Evolutionary conservation across 2,113 vertebrate genomes (phyloP).

Genomic region (Nothoprocta perdicaria): DNA sequence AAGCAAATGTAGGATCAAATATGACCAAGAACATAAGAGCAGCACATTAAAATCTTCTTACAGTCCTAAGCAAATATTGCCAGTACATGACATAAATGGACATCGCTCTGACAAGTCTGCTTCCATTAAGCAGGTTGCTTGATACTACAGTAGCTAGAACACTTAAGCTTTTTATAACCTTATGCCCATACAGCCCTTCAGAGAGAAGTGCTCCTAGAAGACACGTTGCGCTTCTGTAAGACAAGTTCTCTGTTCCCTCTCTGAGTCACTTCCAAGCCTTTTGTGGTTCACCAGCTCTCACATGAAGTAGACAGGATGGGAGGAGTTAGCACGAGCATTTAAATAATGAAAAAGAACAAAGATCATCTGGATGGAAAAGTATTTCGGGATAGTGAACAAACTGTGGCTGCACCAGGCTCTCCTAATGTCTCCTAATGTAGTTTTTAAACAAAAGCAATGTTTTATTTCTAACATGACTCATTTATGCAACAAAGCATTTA

Average conservation of each 20-base stretch:
- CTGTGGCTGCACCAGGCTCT: neutral
- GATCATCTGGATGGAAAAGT: neutral
- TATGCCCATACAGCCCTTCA: neutral
- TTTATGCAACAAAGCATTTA: neutral
- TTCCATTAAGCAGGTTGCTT: neutral
- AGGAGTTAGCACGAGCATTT: slow-evolving; percentile 3
- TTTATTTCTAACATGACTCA: neutral
- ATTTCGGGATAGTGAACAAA: slow-evolving; percentile 5
- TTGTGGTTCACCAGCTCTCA: slow-evolving; percentile 5
- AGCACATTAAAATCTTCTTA: neutral
- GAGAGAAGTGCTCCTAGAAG: neutral
- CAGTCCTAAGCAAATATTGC: neutral
- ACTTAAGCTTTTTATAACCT: neutral
- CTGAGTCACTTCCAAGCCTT: neutral
- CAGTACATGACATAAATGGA: neutral
- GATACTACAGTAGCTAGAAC: neutral
- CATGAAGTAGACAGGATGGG: slow-evolving; percentile 26
- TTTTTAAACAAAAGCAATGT: neutral
- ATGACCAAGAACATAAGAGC: neutral
- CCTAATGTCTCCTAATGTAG: neutral
- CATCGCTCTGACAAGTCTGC: neutral
- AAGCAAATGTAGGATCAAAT: neutral
- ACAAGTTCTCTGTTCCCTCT: neutral
- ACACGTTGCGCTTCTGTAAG: accelerated
- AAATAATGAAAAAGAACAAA: slow-evolving; percentile 10